Percentiles rank a stretch among this genome's conserved stretches.
phyloP scores from a whole-genome alignment of 2,113 vertebrate species.

The Silurus glanis region DNA sequence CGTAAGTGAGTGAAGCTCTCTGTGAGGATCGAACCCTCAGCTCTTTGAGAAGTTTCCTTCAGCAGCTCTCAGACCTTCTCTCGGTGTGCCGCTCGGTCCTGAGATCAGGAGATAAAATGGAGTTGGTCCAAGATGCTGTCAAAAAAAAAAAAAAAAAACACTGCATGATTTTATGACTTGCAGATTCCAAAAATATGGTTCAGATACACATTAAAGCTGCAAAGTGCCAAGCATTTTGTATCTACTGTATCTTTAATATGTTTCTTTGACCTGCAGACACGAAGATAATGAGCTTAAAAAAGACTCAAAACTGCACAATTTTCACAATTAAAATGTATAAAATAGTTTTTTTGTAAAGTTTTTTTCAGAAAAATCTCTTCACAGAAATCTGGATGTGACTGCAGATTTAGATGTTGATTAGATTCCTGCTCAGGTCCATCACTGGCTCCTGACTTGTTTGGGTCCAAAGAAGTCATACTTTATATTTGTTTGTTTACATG shows the following conservation, averaged over 20 bases:
- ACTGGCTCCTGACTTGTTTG: too few species aligned
- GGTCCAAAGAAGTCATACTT: too few species aligned
- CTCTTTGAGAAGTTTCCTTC: not conserved
- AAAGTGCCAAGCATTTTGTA: not conserved
- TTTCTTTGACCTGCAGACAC: not conserved
- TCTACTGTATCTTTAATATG: not conserved
- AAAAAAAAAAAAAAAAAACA: not conserved
- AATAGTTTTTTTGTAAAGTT: too few species aligned
- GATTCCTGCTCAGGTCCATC: not conserved
- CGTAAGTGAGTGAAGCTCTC: slow-evolving; percentile 7
- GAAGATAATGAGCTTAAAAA: not conserved
- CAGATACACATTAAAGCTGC: not conserved
- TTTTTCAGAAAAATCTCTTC: not conserved
- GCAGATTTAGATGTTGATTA: not conserved
- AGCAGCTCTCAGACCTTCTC: not conserved
- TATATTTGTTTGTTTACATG: not conserved
- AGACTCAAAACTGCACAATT: not conserved
- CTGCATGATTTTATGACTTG: not conserved
- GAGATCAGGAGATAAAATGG: not conserved
- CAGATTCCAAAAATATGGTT: not conserved
- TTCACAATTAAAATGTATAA: not conserved
- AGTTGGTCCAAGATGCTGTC: not conserved
- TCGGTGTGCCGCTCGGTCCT: not conserved
- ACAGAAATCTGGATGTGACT: not conserved
- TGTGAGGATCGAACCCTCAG: not conserved